phyloP scores from a whole-genome alignment of 2,113 vertebrate genomes.

The Megalops atlanticus region DNA sequence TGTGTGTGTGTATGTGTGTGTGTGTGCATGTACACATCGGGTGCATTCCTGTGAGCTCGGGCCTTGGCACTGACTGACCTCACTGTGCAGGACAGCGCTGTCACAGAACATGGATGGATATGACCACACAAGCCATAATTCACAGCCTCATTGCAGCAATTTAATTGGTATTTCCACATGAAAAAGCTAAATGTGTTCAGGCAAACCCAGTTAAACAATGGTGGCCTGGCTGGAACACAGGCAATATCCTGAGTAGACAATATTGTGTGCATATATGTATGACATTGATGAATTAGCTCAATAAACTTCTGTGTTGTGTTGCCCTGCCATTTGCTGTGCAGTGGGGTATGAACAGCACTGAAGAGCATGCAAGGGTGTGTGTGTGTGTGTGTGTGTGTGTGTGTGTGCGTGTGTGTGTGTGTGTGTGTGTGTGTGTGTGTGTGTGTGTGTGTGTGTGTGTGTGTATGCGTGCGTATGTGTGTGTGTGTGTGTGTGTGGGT shows the following conservation, averaged over 20 bases:
- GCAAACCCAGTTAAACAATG: background rate
- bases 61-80: too few relatives aligned
- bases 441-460: too few relatives aligned
- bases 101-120: background rate
- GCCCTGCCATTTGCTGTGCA: background rate
- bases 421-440: background rate
- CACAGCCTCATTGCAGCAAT: background rate
- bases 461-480: too few relatives aligned
- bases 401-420: background rate
- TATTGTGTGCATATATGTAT: background rate
- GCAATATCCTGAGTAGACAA: slow-evolving; percentile 16
- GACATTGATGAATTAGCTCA: background rate
- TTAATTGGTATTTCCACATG: slow-evolving; percentile 12
- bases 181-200: background rate
- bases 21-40: too few relatives aligned
- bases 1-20: too few relatives aligned
- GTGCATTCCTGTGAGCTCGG: too few relatives aligned
- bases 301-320: background rate
- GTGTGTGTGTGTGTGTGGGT: too few relatives aligned
- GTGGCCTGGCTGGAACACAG: background rate
- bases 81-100: too few relatives aligned
- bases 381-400: background rate
- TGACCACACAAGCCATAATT: background rate
- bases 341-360: background rate
- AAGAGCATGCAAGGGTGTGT: background rate